Conservation (phyloP, 37 sponge, comb jelly and placozoan genomes). For the Haliclona indistincta region DNA sequence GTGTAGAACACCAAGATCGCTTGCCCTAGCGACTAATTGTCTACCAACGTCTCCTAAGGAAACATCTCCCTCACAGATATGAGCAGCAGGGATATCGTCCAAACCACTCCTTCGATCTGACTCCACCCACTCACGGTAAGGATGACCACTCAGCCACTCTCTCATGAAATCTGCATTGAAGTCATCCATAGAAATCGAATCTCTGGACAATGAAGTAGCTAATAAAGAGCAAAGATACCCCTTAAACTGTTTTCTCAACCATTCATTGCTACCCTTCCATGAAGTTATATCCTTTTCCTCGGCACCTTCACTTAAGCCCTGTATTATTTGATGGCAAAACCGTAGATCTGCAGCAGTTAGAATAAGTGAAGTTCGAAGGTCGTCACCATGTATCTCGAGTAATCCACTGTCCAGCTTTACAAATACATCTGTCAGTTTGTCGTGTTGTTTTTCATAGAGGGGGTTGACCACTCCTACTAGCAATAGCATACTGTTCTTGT, state of each 20-base stretch:
- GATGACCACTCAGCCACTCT: constrained; percentile 14
- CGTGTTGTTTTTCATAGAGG: constrained; percentile 61
- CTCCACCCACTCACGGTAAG: constrained; percentile 36
- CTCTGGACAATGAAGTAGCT: constrained; percentile 9
- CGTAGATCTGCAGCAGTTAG: constrained; percentile 73
- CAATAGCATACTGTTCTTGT: neutral
- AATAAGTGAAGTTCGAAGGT: constrained; percentile 19
- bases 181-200: constrained; percentile 22
- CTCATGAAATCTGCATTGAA: constrained; percentile 52
- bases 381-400: constrained; percentile 14
- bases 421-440: constrained; percentile 54
- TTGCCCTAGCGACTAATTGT: constrained; percentile 45
- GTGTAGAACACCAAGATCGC: constrained; percentile 21
- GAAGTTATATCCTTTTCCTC: neutral
- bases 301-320: neutral
- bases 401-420: constrained; percentile 32
- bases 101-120: constrained; percentile 9
- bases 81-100: neutral
- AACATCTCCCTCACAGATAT: constrained; percentile 45
- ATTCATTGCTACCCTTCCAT: constrained; percentile 80
- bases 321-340: constrained; percentile 37
- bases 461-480: constrained; percentile 69
- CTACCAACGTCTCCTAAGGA: constrained; percentile 42
- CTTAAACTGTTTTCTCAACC: constrained; percentile 67
- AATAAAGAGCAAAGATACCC: constrained; percentile 55